A percentile compares a stretch with the other conserved stretches of the same genome.
phyloP scores from a whole-genome alignment of 2,113 vertebrate genomes.

The Laterallus jamaicensis region DNA sequence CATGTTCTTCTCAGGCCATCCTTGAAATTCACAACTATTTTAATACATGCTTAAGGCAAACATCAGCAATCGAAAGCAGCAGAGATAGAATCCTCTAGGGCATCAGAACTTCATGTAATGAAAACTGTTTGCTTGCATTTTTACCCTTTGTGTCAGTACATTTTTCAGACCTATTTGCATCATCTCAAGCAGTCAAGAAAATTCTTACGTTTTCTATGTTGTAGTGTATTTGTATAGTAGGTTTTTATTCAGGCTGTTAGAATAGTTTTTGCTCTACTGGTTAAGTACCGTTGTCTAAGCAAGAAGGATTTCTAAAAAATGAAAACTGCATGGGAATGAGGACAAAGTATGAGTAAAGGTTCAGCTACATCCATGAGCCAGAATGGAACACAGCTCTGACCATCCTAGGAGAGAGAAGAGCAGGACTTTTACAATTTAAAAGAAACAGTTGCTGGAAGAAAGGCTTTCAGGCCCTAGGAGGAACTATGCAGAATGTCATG shows the following conservation, averaged over 20 bases:
- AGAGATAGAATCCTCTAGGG: not conserved
- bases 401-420: not conserved
- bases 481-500: not conserved
- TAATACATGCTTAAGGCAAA: not conserved
- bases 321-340: not conserved
- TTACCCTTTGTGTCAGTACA: not conserved
- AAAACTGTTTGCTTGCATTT: not conserved
- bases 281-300: not conserved
- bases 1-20: not conserved
- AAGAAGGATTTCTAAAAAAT: not conserved
- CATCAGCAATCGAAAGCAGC: not conserved
- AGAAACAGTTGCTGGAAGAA: not conserved
- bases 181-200: not conserved
- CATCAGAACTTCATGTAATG: not conserved
- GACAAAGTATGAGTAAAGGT: not conserved
- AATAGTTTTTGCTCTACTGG: not conserved
- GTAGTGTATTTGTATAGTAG: not conserved
- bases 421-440: not conserved
- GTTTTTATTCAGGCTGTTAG: not conserved
- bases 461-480: not conserved
- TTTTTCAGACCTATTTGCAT: not conserved
- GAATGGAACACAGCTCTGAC: not conserved
- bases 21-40: not conserved
- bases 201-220: not conserved
- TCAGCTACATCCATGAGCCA: fast-evolving